A percentile compares a stretch with the other conserved stretches of the same genome.
phyloP scores from a whole-genome alignment of 2,888 invertebrate species.

The Metalampra italica region DNA sequence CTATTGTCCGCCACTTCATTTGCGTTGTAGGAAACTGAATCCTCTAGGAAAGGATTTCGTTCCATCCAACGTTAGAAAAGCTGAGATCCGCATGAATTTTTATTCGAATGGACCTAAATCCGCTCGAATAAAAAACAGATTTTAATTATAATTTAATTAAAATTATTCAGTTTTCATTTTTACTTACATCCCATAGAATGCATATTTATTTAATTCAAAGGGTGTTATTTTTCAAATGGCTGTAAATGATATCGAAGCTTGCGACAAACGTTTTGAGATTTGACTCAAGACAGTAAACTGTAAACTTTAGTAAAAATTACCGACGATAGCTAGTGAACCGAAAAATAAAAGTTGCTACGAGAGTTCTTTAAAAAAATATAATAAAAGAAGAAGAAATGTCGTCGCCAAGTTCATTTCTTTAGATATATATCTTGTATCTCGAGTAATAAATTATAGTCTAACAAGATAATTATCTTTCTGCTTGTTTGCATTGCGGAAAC shows the following conservation, averaged over 20 bases:
- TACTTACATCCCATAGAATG: too few relatives aligned
- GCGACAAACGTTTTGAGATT: too few relatives aligned
- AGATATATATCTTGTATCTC: background rate
- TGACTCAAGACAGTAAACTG: too few relatives aligned
- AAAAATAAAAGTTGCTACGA: too few relatives aligned
- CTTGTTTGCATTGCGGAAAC: conserved; percentile 7
- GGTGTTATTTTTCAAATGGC: too few relatives aligned
- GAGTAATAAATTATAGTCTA: conserved; percentile 7
- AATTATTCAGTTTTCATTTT: too few relatives aligned
- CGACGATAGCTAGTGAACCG: too few relatives aligned
- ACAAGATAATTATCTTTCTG: conserved; percentile 12
- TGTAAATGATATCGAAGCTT: too few relatives aligned
- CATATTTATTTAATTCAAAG: too few relatives aligned
- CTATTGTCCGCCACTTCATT: background rate
- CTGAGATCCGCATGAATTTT: background rate
- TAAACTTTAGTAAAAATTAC: too few relatives aligned
- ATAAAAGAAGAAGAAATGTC: background rate
- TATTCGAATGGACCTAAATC: background rate
- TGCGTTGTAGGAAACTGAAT: background rate
- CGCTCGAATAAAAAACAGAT: too few relatives aligned
- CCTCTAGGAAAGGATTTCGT: background rate
- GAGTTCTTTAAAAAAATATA: background rate
- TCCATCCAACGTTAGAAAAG: background rate
- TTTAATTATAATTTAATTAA: too few relatives aligned
- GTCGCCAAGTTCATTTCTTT: conserved; percentile 1